phyloP scores from a whole-genome alignment of 92 coral and sea anemone genomes.

The Epizoanthus rinbou region DNA sequence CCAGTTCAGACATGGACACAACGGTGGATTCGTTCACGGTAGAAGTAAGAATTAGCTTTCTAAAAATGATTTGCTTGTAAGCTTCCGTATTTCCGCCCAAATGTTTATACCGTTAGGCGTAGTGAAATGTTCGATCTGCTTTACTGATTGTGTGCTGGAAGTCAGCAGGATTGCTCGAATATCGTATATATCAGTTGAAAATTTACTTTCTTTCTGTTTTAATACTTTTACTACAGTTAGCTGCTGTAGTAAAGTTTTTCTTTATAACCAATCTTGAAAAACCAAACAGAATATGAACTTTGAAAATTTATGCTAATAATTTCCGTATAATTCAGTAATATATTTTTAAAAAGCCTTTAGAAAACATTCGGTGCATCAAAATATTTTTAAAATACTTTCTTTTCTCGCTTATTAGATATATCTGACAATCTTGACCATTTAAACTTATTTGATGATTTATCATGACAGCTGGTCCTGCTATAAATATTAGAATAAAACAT shows the following conservation, averaged over 20 bases:
- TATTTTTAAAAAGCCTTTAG: neutral
- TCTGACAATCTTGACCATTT: conserved; percentile 6
- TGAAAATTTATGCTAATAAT: neutral
- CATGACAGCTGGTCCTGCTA: neutral
- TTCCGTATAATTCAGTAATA: too few species aligned
- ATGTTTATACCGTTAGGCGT: neutral
- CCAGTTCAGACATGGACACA: too few species aligned
- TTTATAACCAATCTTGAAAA: too few species aligned
- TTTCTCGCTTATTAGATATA: conserved; percentile 3
- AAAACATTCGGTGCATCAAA: conserved; percentile 2
- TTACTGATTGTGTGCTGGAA: neutral
- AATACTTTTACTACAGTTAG: neutral
- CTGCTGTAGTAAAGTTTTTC: neutral
- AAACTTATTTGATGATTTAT: conserved; percentile 3
- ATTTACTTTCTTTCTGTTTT: neutral
- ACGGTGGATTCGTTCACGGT: neutral
- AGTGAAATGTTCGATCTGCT: neutral
- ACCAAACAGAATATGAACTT: too few species aligned
- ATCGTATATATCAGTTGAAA: too few species aligned
- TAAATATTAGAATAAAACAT: too few species aligned
- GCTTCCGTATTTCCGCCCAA: neutral
- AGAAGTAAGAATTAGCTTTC: neutral
- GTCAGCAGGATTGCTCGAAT: neutral
- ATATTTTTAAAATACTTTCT: neutral
- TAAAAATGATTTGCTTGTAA: too few species aligned